phyloP scores from a whole-genome alignment of 2,113 vertebrate genomes.

The Podarcis cretensis region DNA sequence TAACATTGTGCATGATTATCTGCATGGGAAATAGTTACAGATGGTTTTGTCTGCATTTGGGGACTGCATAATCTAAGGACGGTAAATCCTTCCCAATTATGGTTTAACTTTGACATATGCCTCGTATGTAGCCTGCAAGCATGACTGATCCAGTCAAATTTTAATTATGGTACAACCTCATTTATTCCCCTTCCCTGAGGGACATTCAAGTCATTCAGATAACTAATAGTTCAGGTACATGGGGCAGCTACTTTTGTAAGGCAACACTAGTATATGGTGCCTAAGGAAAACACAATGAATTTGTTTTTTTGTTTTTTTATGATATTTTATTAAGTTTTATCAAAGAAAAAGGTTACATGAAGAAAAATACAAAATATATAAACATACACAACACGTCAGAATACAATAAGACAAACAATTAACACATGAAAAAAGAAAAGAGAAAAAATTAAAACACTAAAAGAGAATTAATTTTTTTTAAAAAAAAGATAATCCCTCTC shows the following conservation, averaged over 20 bases:
- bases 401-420: too few relatives aligned
- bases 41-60: conserved; percentile 43
- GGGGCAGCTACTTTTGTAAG: neutral
- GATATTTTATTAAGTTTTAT: too few relatives aligned
- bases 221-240: conserved; percentile 1
- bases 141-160: conserved; percentile 68
- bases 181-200: conserved; percentile 12
- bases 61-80: conserved; percentile 39
- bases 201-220: conserved; percentile 14
- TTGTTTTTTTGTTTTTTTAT: too few relatives aligned
- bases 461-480: too few relatives aligned
- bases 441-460: too few relatives aligned
- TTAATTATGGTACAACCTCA: conserved; percentile 65
- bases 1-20: neutral
- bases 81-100: conserved; percentile 35
- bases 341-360: too few relatives aligned
- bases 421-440: too few relatives aligned
- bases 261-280: neutral
- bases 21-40: conserved; percentile 42
- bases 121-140: conserved; percentile 58
- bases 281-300: neutral
- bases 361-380: too few relatives aligned
- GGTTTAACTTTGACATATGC: conserved; percentile 44
- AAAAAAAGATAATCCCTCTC: too few relatives aligned
- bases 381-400: too few relatives aligned